Conservation (phyloP, 2,113 vertebrate species). For the Clarias batrachus region DNA sequence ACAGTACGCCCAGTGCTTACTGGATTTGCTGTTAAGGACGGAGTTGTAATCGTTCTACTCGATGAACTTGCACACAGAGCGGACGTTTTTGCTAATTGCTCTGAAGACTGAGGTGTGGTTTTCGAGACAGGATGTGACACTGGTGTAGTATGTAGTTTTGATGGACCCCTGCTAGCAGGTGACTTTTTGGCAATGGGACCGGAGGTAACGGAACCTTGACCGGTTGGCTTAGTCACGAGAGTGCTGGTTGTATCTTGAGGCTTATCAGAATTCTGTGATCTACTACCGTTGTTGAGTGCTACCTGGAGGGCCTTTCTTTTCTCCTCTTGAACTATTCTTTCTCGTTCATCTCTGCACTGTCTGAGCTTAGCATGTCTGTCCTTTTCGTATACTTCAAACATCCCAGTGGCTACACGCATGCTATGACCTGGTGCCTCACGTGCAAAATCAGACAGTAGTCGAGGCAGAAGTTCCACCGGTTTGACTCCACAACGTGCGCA, state of each 20-base stretch:
- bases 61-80: slow-evolving; percentile 47
- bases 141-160: slow-evolving; percentile 47
- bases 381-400: slow-evolving; percentile 89
- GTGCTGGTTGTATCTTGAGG: slow-evolving; percentile 50
- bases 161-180: slow-evolving; percentile 29
- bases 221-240: slow-evolving; percentile 47
- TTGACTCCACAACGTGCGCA: slow-evolving; percentile 92
- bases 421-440: slow-evolving; percentile 87
- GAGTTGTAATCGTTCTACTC: slow-evolving; percentile 53
- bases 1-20: slow-evolving; percentile 33
- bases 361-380: slow-evolving; percentile 86
- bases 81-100: slow-evolving; percentile 52
- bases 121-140: slow-evolving; percentile 48
- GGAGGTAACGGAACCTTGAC: slow-evolving; percentile 54
- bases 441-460: slow-evolving; percentile 84
- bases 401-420: slow-evolving; percentile 88
- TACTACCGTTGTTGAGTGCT: slow-evolving; percentile 68
- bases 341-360: slow-evolving; percentile 89
- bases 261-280: slow-evolving; percentile 66
- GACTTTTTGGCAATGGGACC: slow-evolving; percentile 58
- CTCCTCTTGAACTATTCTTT: slow-evolving; percentile 89
- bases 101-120: slow-evolving; percentile 43
- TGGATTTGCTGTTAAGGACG: slow-evolving; percentile 52
- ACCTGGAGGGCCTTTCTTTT: slow-evolving; percentile 83
- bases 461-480: slow-evolving; percentile 88